phyloP scores from a whole-genome alignment of 2,113 vertebrate genomes.

The Otocyon megalotis region DNA sequence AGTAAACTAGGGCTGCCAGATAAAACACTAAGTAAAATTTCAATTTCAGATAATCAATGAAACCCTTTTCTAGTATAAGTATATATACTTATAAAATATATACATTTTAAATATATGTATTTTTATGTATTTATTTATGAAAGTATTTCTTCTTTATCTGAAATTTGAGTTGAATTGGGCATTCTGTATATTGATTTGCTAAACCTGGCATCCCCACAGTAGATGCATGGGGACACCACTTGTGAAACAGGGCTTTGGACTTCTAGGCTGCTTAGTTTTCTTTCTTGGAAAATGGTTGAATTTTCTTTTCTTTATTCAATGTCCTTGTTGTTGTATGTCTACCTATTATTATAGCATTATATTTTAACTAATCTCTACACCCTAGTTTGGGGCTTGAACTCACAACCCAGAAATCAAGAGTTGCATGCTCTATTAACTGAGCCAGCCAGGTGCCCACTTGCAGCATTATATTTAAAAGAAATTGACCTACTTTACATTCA shows the following conservation, averaged over 20 bases:
- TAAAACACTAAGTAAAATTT: background rate
- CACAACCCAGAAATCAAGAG: background rate
- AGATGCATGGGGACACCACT: background rate
- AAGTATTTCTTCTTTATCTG: background rate
- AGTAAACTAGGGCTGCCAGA: background rate
- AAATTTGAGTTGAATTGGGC: slow-evolving; percentile 26
- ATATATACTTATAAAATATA: background rate
- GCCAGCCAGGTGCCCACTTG: background rate
- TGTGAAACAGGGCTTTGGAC: background rate
- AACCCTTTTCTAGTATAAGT: background rate
- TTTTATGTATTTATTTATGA: background rate
- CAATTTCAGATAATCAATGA: slow-evolving; percentile 14
- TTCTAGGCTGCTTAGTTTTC: background rate
- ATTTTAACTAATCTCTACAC: background rate
- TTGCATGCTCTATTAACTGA: background rate
- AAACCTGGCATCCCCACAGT: background rate
- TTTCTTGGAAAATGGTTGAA: background rate
- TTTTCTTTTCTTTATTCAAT: slow-evolving; percentile 6
- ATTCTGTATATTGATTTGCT: background rate
- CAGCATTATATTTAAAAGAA: background rate
- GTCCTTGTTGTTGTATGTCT: background rate
- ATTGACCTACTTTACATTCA: background rate
- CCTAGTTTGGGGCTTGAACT: background rate
- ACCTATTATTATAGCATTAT: background rate
- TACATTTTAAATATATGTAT: background rate